Conservation (phyloP, 2,888 invertebrate genomes). For the Melanostoma scalare region DNA sequence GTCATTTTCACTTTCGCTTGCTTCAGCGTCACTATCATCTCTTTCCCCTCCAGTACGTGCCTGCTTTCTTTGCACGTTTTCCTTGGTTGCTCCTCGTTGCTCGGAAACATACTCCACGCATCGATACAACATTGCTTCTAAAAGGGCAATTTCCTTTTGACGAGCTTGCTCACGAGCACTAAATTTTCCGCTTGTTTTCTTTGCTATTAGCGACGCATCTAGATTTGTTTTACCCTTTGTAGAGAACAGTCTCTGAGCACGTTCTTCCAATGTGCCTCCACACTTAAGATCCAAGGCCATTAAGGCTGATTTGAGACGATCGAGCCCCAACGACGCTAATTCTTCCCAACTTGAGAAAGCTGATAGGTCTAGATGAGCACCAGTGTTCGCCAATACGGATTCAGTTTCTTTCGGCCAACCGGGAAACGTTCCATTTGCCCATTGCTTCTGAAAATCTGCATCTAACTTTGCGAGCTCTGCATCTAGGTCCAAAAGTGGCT, state of each 20-base stretch:
- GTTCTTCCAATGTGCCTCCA: constrained; percentile 98
- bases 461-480: constrained; percentile 90
- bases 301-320: constrained; percentile 97
- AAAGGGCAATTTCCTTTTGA: constrained; percentile 92
- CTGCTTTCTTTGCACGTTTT: constrained; percentile 99
- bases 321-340: constrained; percentile 96
- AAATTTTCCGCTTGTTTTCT: constrained; percentile 87
- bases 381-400: constrained; percentile 95
- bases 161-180: constrained; percentile 84
- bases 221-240: constrained; percentile 97
- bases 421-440: constrained; percentile 94
- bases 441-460: constrained; percentile 92
- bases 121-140: constrained; percentile 95
- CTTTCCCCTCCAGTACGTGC: constrained; percentile 96
- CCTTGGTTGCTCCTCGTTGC: constrained; percentile 95
- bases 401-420: constrained; percentile 99
- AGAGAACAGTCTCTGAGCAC: constrained; percentile 97
- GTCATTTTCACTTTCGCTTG: constrained; percentile 89
- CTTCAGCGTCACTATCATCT: constrained; percentile 95
- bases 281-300: constrained; percentile 98
- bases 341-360: constrained; percentile 99
- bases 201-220: constrained; percentile 95
- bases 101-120: constrained; percentile 92
- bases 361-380: constrained; percentile 98
- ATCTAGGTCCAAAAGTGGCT: constrained; percentile 92